phyloP scores from a whole-genome alignment of 1,140 invertebrate species.

The Amyelois transitella region DNA sequence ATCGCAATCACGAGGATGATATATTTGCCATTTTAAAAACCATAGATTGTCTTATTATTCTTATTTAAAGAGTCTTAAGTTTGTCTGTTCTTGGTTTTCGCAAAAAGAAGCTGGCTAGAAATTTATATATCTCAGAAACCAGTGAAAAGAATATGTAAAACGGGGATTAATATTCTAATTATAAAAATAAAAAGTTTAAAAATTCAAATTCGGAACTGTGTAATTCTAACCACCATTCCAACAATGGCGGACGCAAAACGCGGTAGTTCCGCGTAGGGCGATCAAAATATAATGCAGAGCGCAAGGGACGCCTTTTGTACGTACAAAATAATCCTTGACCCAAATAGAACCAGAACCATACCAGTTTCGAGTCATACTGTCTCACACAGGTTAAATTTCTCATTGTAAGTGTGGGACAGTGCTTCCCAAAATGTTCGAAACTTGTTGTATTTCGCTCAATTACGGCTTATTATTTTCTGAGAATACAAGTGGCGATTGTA shows the following conservation, averaged over 20 bases:
- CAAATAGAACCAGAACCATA: conserved; percentile 18
- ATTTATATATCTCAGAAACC: not conserved
- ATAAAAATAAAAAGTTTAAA: not conserved
- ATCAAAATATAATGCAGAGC: conserved; percentile 22
- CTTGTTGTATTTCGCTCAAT: not conserved
- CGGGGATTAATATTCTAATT: not conserved
- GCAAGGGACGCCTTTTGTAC: conserved; percentile 25
- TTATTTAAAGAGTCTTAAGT: too few relatives aligned
- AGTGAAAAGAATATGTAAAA: not conserved
- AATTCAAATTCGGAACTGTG: not conserved
- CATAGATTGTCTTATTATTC: too few relatives aligned
- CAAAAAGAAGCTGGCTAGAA: too few relatives aligned
- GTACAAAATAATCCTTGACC: conserved; percentile 45
- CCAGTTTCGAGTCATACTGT: conserved; percentile 13
- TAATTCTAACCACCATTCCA: not conserved
- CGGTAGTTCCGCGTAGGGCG: conserved; percentile 35
- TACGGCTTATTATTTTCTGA: not conserved
- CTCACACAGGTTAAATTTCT: conserved; percentile 45
- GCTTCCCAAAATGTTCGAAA: not conserved
- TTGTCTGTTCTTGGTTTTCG: too few relatives aligned
- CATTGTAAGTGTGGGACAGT: conserved; percentile 23
- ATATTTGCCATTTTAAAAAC: too few relatives aligned
- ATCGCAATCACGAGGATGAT: too few relatives aligned
- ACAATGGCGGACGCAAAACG: conserved; percentile 4
- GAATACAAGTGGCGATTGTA: not conserved